Evolutionary conservation across 2,888 invertebrate genomes (phyloP).

Genomic region (Campoletis raptor): DNA sequence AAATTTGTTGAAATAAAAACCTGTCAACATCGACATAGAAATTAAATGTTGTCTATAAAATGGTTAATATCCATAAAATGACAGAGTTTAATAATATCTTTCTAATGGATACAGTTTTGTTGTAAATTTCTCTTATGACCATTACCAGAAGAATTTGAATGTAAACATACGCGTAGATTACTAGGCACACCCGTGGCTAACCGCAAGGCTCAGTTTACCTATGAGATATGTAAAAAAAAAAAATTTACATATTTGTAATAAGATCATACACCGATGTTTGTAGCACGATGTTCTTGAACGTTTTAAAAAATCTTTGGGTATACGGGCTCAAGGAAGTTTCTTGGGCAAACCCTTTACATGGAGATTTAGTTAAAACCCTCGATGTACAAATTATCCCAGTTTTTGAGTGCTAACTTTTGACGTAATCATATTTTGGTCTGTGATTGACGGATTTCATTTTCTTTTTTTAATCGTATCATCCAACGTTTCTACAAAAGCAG

Average conservation of each 20-base stretch:
- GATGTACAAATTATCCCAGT: background rate
- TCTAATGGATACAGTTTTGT: background rate
- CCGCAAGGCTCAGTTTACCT: slow-evolving; percentile 32
- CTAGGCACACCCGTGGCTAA: slow-evolving; percentile 28
- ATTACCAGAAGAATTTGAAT: background rate
- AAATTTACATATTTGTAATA: slow-evolving; percentile 38
- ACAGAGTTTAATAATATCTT: background rate
- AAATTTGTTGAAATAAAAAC: background rate
- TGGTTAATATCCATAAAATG: background rate
- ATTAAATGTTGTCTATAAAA: background rate
- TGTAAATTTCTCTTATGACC: slow-evolving; percentile 9
- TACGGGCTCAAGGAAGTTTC: background rate
- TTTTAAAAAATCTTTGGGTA: background rate
- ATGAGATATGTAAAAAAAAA: slow-evolving; percentile 11
- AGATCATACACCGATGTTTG: slow-evolving; percentile 25
- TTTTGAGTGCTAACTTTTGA: background rate
- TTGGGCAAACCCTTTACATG: background rate
- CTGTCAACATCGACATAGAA: background rate
- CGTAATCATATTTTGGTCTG: no score
- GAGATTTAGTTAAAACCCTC: background rate
- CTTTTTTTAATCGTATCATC: background rate
- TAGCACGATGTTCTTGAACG: background rate
- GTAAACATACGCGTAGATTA: background rate
- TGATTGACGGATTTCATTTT: background rate
- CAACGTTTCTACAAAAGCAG: background rate